Evolutionary conservation across 2,888 invertebrate species (phyloP).

Genomic region (Oscheius sp.): DNA sequence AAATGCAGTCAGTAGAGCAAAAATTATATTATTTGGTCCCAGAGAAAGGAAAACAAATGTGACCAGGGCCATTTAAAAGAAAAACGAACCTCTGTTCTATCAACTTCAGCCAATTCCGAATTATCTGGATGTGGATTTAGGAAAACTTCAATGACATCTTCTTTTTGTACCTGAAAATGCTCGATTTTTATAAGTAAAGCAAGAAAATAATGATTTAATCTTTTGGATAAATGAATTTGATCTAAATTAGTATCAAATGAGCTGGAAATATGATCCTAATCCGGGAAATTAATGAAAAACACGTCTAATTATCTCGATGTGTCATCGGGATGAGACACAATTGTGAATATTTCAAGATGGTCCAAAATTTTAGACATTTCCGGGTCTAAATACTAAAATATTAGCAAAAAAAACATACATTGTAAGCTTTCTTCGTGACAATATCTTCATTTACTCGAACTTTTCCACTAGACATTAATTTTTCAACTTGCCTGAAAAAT

Average conservation of each 20-base stretch:
- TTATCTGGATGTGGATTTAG: constrained; percentile 57
- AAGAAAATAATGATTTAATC: background rate
- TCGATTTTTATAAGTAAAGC: background rate
- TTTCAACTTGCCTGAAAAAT: constrained; percentile 59
- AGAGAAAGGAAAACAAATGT: too few species aligned
- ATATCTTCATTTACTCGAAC: constrained; percentile 66
- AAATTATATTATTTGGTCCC: too few species aligned
- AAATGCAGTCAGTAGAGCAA: too few species aligned
- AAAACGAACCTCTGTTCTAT: constrained; percentile 49
- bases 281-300: background rate
- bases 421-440: constrained; percentile 63
- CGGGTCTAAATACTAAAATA: background rate
- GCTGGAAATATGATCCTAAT: background rate
- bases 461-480: constrained; percentile 57
- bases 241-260: background rate
- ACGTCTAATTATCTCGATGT: background rate
- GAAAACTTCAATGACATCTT: constrained; percentile 64
- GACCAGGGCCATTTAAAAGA: too few species aligned
- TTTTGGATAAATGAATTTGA: background rate
- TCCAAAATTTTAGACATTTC: background rate
- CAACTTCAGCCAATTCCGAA: constrained; percentile 56
- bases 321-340: background rate
- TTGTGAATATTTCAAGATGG: background rate
- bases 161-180: constrained; percentile 49
- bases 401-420: constrained; percentile 45